A percentile compares a stretch with the other conserved stretches of the same genome.
Evolutionary conservation across 2,113 vertebrate genomes (phyloP).

Genomic region (Gymnorhina tibicen): DNA sequence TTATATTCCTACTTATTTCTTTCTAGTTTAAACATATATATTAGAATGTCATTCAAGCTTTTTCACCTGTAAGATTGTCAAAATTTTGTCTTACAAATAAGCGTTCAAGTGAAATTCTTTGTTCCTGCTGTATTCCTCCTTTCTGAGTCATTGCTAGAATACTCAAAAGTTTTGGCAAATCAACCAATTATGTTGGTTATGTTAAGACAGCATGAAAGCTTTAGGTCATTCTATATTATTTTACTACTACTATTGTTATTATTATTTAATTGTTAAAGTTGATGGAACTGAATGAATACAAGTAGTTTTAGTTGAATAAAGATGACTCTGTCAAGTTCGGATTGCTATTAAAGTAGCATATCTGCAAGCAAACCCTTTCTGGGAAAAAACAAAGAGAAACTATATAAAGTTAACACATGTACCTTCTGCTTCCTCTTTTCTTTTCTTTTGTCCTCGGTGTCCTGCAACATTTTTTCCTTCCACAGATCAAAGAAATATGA

Average conservation of each 20-base stretch:
- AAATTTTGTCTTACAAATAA: not conserved
- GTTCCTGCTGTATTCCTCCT: not conserved
- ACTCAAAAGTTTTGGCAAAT: not conserved
- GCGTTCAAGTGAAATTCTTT: not conserved
- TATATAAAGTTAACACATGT: not conserved
- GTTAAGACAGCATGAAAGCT: not conserved
- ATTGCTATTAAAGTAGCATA: not conserved
- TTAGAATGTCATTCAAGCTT: not conserved
- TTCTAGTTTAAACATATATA: not conserved
- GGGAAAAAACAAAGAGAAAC: not conserved
- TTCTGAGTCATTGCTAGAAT: not conserved
- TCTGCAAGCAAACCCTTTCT: not conserved
- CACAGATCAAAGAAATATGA: slow-evolving; percentile 99
- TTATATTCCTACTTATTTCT: not conserved
- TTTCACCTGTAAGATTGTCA: not conserved
- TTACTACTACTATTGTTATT: not conserved
- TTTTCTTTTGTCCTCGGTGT: slow-evolving; percentile 98
- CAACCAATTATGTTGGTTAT: not conserved
- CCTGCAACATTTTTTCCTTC: slow-evolving; percentile 99
- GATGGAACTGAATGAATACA: not conserved
- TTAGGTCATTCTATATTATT: not conserved
- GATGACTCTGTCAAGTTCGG: not conserved
- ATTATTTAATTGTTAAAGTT: not conserved
- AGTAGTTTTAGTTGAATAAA: not conserved
- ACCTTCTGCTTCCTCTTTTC: slow-evolving; percentile 98